These are phyloP conservation scores for Drosophila sechellia DNA, from an alignment of 1,140 invertebrate species.

Conservation along the genomic window DNA sequence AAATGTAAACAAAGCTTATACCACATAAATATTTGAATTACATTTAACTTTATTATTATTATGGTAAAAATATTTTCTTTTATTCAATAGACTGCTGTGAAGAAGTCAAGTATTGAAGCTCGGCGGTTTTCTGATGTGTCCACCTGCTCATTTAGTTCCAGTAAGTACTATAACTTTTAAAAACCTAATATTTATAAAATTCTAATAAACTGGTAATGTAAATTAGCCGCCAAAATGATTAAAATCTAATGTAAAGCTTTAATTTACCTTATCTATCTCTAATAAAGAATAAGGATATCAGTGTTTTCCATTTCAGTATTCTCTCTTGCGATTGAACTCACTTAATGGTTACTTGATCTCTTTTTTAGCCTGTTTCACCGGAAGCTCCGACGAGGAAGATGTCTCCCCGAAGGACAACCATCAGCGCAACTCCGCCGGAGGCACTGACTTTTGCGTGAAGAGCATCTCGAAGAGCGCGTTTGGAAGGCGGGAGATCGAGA, in stretches of 20 bases:
- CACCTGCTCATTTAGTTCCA: constrained; percentile 96
- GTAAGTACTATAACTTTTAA: constrained; percentile 84
- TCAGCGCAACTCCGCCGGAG: constrained; percentile 91
- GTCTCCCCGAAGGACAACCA: constrained; percentile 91
- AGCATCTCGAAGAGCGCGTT: constrained; percentile 96
- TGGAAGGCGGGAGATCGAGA: constrained; percentile 94
- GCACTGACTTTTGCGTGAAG: constrained; percentile 94
- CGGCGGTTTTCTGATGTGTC: constrained; percentile 95
- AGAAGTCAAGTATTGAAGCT: constrained; percentile 88
- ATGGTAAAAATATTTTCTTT: no score
- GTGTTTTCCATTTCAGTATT: no score
- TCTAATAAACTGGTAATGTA: no score
- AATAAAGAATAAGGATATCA: no score
- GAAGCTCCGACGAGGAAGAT: constrained; percentile 90
- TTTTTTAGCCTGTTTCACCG: constrained; percentile 91
- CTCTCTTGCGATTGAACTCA: background rate
- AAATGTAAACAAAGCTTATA: background rate
- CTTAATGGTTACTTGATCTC: background rate
- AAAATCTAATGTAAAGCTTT: no score
- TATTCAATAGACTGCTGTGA: constrained; percentile 55
- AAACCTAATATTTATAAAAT: background rate
- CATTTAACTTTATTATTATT: no score
- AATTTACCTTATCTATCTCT: no score
- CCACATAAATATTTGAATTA: background rate
- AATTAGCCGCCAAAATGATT: no score